A percentile compares a stretch with the other conserved stretches of the same genome.
Evolutionary conservation across 2,888 invertebrate species (phyloP).

Genomic region (Clusia tigrina): DNA sequence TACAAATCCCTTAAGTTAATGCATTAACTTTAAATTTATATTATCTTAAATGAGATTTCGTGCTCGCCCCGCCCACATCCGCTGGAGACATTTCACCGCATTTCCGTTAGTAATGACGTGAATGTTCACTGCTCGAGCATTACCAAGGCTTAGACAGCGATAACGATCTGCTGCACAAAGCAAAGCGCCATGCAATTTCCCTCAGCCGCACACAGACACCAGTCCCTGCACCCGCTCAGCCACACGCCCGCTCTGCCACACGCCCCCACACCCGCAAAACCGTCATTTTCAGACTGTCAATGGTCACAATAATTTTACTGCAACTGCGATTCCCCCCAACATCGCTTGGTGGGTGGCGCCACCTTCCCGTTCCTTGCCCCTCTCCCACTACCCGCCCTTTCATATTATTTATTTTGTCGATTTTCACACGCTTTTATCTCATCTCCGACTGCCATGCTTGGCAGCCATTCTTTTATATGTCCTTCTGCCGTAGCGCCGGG

Average conservation of each 20-base stretch:
- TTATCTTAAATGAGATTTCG: neutral
- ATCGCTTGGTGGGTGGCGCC: neutral
- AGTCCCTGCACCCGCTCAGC: neutral
- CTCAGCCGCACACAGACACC: neutral
- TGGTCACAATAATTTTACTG: slow-evolving; percentile 21
- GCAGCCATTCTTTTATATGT: neutral
- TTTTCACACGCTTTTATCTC: slow-evolving; percentile 14
- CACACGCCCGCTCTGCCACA: neutral
- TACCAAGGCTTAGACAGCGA: neutral
- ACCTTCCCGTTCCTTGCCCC: slow-evolving; percentile 7
- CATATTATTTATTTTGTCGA: neutral
- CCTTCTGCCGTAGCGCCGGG: slow-evolving; percentile 7
- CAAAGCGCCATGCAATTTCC: neutral
- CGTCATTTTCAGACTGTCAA: slow-evolving; percentile 10
- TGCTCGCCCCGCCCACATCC: neutral
- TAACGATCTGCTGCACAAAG: neutral
- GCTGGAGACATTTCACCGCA: neutral
- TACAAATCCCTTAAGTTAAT: neutral
- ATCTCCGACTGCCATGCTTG: too few species aligned
- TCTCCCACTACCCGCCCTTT: neutral
- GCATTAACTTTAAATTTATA: neutral
- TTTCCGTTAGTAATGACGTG: neutral
- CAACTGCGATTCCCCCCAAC: neutral
- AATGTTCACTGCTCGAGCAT: neutral
- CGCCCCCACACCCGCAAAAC: neutral